Evolutionary conservation across 2,113 vertebrate genomes (phyloP).

Genomic region (Hipposideros armiger): DNA sequence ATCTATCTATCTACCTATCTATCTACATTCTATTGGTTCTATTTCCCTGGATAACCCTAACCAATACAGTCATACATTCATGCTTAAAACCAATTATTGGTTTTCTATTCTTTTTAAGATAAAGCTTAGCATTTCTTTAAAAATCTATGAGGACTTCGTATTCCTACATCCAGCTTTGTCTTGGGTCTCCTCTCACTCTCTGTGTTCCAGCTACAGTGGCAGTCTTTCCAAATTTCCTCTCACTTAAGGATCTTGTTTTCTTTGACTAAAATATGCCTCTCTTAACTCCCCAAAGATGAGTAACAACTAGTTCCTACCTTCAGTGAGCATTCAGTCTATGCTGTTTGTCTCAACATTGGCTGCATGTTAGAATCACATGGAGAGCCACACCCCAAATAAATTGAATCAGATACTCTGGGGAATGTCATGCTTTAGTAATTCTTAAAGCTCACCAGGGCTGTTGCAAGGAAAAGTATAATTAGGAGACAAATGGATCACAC

Average conservation of each 20-base stretch:
- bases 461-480: neutral
- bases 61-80: neutral
- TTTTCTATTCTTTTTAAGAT: constrained; percentile 20
- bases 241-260: neutral
- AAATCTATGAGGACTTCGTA: neutral
- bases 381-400: neutral
- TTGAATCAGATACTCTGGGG: neutral
- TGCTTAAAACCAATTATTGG: neutral
- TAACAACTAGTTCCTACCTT: neutral
- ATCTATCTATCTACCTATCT: neutral
- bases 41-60: neutral
- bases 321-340: neutral
- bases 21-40: neutral
- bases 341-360: neutral
- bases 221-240: neutral
- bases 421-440: neutral
- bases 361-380: neutral
- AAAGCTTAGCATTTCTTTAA: neutral
- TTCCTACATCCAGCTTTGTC: neutral
- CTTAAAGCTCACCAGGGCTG: neutral
- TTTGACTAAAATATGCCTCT: neutral
- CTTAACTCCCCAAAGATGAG: neutral
- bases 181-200: neutral
- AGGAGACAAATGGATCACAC: neutral
- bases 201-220: neutral